A percentile compares a stretch with the other conserved stretches of the same genome.
Conservation (phyloP, 2,113 vertebrate genomes). For the Grammomys surdaster region DNA sequence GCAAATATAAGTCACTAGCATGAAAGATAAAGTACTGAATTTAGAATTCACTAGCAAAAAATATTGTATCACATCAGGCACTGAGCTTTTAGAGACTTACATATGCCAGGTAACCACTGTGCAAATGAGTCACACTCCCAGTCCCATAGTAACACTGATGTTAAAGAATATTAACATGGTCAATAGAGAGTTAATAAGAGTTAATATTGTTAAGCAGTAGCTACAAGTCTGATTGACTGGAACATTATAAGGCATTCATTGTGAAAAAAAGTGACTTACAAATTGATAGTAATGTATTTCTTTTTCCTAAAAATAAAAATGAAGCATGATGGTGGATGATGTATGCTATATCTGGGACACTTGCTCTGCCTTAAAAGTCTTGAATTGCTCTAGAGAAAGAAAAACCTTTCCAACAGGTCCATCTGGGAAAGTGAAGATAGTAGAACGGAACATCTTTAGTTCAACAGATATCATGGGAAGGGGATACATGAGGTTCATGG, state of each 20-base stretch:
- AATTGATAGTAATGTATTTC: not conserved
- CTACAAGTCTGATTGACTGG: too few species aligned
- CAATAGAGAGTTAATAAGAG: not conserved
- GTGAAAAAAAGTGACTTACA: not conserved
- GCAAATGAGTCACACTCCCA: not conserved
- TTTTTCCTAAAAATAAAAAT: not conserved
- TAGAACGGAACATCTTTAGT: not conserved
- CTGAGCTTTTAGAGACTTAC: not conserved
- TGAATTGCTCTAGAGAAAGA: not conserved
- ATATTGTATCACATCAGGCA: too few species aligned
- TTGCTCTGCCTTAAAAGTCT: not conserved
- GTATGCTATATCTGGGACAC: not conserved
- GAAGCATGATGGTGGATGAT: not conserved
- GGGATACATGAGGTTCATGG: not conserved
- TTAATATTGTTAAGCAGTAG: not conserved
- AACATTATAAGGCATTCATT: not conserved
- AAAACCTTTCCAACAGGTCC: not conserved
- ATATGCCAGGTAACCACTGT: not conserved
- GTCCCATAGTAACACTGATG: not conserved
- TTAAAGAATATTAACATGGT: not conserved
- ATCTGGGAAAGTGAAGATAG: not conserved
- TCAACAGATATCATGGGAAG: not conserved
- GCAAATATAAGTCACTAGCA: not conserved
- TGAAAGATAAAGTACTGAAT: not conserved
- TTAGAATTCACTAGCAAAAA: not conserved